Percentiles rank a stretch among this genome's conserved stretches.
Evolutionary conservation across 2,113 vertebrate species (phyloP).

Genomic region (Callocephalon fimbriatum): DNA sequence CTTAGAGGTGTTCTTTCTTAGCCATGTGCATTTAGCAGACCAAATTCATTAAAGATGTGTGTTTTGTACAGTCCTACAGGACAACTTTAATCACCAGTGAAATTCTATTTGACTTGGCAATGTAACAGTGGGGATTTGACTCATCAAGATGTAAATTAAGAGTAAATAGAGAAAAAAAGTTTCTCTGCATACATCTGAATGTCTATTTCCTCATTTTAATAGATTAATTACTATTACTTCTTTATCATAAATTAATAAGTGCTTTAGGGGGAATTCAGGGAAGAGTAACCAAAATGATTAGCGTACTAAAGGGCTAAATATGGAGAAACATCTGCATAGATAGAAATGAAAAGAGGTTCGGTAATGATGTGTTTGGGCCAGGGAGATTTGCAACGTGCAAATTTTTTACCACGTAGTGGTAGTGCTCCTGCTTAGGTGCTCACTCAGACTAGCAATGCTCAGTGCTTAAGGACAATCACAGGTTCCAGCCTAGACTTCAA

Average conservation of each 20-base stretch:
- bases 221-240: not conserved
- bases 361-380: not conserved
- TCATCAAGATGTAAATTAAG: slow-evolving; percentile 53
- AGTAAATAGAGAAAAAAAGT: not conserved
- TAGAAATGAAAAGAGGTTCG: not conserved
- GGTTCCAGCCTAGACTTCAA: not conserved
- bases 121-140: slow-evolving; percentile 5
- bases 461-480: fast-evolving
- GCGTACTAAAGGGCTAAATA: not conserved
- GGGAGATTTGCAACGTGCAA: not conserved
- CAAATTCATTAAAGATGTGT: not conserved
- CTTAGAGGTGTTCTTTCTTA: not conserved
- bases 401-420: no score
- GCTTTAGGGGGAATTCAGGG: not conserved
- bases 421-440: not conserved
- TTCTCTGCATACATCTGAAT: not conserved
- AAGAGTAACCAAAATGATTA: not conserved
- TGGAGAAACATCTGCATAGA: not conserved
- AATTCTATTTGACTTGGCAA: slow-evolving; percentile 30
- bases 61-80: not conserved
- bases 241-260: not conserved
- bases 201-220: not conserved
- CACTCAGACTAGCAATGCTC: not conserved
- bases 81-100: not conserved
- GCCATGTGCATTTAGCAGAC: not conserved